These are phyloP conservation scores for Ceyx cyanopectus DNA, from an alignment of 2,113 vertebrate genomes.

Conservation along the genomic window DNA sequence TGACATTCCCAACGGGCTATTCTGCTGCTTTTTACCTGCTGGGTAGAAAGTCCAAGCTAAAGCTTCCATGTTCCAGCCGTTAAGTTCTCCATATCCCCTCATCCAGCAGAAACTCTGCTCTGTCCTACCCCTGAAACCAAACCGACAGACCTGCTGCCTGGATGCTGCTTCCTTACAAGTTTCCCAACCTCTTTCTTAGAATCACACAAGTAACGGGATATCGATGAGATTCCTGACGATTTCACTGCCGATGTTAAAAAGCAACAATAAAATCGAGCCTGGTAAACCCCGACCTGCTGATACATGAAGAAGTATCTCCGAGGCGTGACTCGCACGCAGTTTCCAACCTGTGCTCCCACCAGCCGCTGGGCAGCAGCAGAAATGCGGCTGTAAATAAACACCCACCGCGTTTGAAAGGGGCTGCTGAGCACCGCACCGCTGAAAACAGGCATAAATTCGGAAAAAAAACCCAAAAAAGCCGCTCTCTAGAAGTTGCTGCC, in stretches of 20 bases:
- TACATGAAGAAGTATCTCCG: neutral
- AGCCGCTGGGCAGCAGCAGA: neutral
- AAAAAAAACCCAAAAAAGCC: too few relatives aligned
- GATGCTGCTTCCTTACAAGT: neutral
- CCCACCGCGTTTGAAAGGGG: fast-evolving
- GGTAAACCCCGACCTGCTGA: neutral
- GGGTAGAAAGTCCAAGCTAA: neutral
- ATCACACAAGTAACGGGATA: neutral
- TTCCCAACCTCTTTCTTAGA: neutral
- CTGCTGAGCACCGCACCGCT: neutral
- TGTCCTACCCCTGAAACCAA: neutral
- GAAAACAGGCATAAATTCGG: neutral
- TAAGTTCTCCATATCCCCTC: neutral
- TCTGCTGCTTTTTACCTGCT: neutral
- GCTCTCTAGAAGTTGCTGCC: neutral
- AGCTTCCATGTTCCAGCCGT: neutral
- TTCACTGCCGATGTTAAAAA: neutral
- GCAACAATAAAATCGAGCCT: neutral
- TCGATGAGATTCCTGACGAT: neutral
- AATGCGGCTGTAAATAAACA: fast-evolving
- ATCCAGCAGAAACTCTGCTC: neutral
- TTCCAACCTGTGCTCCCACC: neutral
- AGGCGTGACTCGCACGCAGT: too few relatives aligned
- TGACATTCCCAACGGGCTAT: neutral
- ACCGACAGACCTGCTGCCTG: too few relatives aligned